A percentile compares a stretch with the other conserved stretches of the same genome.
phyloP scores from a whole-genome alignment of 2,113 vertebrate genomes.

The rat (Rattus norvegicus) region GRCr8 NC_086025.1:12026501-12027000 shows the following conservation, averaged over 20 bases:
- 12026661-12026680: background rate
- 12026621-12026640: conserved; percentile 74
- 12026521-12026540: conserved; percentile 75
- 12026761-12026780: background rate
- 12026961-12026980: background rate
- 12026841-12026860: background rate
- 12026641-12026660: background rate
- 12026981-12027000: background rate
- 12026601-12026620: conserved; percentile 80
- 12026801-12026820: background rate
- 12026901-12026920: background rate
- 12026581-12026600: conserved; percentile 86
- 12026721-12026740: background rate
- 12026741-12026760: background rate
- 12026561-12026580: conserved; percentile 85
- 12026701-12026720: background rate
- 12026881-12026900: background rate
- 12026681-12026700: conserved; percentile 9
- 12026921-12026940: background rate
- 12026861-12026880: background rate
- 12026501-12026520: conserved; percentile 82
- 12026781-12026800: background rate
- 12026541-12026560: conserved; percentile 85
- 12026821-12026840: background rate
- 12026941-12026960: background rate